These are phyloP conservation scores for Drosophila sp. DNA, from an alignment of 1,140 invertebrate species.

Conservation along the genomic window DNA sequence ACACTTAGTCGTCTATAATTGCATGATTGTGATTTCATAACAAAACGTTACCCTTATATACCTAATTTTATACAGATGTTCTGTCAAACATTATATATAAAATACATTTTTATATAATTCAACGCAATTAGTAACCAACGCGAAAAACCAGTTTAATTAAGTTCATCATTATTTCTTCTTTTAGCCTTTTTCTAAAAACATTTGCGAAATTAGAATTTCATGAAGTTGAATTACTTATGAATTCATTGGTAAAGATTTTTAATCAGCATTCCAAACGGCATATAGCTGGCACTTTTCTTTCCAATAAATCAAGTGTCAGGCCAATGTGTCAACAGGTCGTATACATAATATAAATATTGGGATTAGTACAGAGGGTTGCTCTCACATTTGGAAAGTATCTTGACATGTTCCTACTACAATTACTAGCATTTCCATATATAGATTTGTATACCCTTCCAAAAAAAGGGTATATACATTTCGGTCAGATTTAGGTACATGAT, in stretches of 20 bases:
- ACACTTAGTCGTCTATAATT: too few relatives aligned
- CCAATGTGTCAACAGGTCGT: neutral
- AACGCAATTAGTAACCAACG: slow-evolving; percentile 21
- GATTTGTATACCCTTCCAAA: too few relatives aligned
- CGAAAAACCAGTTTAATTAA: slow-evolving; percentile 46
- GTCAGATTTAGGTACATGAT: too few relatives aligned
- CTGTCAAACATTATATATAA: neutral
- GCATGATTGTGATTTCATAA: too few relatives aligned
- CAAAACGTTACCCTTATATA: too few relatives aligned
- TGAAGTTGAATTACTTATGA: neutral
- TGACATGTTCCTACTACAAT: neutral
- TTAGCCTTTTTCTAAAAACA: neutral
- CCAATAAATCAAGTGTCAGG: neutral
- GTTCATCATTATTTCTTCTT: neutral
- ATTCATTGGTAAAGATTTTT: neutral
- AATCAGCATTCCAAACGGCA: neutral
- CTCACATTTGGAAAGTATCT: slow-evolving; percentile 3
- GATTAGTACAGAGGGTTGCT: neutral
- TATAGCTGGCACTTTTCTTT: neutral
- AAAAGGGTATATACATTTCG: too few relatives aligned
- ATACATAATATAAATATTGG: neutral
- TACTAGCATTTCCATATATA: too few relatives aligned
- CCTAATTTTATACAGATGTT: neutral
- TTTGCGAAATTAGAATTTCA: neutral
- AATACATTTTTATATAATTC: neutral